Conservation (phyloP, 2,113 vertebrate genomes). For the Salvator merianae region DNA sequence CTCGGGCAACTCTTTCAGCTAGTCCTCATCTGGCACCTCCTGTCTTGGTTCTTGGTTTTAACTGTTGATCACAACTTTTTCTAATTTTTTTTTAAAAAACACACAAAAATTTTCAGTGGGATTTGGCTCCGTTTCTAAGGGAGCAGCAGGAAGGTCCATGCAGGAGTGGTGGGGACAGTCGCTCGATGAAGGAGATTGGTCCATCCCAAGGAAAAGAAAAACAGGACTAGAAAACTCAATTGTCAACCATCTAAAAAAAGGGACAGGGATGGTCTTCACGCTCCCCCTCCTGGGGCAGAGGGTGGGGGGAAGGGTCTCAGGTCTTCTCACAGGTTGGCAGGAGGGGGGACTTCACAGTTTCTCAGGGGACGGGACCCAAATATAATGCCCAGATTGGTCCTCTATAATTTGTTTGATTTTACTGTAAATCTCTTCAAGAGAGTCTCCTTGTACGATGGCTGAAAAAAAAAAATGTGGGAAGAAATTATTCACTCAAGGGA, state of each 20-base stretch:
- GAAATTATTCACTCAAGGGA: background rate
- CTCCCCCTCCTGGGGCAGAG: conserved; percentile 71
- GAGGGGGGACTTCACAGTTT: conserved; percentile 90
- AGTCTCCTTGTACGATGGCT: conserved; percentile 99
- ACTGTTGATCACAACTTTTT: conserved; percentile 70
- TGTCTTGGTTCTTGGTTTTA: conserved; percentile 81
- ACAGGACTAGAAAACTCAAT: conserved; percentile 99
- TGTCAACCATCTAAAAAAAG: conserved; percentile 95
- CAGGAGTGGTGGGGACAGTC: conserved; percentile 91
- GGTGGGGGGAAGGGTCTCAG: conserved; percentile 74
- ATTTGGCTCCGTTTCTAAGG: conserved; percentile 77
- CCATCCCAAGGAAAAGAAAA: conserved; percentile 88
- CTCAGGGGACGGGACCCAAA: conserved; percentile 98
- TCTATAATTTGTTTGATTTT: conserved; percentile 99
- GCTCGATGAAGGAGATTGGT: conserved; percentile 90
- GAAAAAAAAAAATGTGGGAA: conserved; percentile 41
- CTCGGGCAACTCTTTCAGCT: conserved; percentile 49
- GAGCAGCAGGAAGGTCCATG: conserved; percentile 90
- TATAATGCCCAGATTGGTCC: conserved; percentile 99
- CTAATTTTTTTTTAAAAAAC: conserved; percentile 64
- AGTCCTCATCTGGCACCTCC: conserved; percentile 74
- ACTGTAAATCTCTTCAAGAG: conserved; percentile 99
- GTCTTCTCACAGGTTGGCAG: conserved; percentile 79
- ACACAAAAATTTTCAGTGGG: conserved; percentile 80
- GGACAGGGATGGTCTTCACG: conserved; percentile 79